Conservation (phyloP, 1,140 invertebrate genomes). For the Drosophila elegans region DNA sequence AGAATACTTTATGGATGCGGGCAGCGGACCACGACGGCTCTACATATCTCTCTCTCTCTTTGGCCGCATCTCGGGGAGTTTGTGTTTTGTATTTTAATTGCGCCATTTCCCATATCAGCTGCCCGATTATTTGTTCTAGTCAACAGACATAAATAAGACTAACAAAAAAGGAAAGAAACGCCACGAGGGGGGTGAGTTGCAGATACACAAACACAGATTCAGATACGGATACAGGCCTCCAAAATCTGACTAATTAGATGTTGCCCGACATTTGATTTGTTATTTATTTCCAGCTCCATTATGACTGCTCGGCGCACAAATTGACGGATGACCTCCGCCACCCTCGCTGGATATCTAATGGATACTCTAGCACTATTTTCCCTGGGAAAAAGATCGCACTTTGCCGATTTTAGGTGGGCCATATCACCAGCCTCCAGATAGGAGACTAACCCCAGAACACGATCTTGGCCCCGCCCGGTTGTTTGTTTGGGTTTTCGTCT, state of each 20-base stretch:
- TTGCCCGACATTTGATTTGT: slow-evolving; percentile 64
- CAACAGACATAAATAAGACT: slow-evolving; percentile 65
- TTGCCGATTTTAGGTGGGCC: slow-evolving; percentile 59
- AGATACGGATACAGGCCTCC: slow-evolving; percentile 21
- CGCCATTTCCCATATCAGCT: slow-evolving; percentile 79
- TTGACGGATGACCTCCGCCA: slow-evolving; percentile 65
- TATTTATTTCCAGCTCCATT: slow-evolving; percentile 51
- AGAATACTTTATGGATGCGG: slow-evolving; percentile 31
- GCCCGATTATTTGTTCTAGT: slow-evolving; percentile 77
- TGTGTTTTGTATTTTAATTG: slow-evolving; percentile 79
- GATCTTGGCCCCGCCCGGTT: slow-evolving; percentile 66
- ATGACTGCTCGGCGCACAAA: slow-evolving; percentile 49
- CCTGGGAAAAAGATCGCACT: slow-evolving; percentile 68
- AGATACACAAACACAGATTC: slow-evolving; percentile 21
- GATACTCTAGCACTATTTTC: slow-evolving; percentile 47
- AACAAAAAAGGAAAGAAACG: slow-evolving; percentile 34
- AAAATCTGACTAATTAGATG: slow-evolving; percentile 69
- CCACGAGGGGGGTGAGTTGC: slow-evolving; percentile 17
- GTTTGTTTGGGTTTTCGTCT: slow-evolving; percentile 38
- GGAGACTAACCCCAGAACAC: slow-evolving; percentile 53
- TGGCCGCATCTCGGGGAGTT: slow-evolving; percentile 21
- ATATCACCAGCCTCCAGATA: neutral
- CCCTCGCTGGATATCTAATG: slow-evolving; percentile 48
- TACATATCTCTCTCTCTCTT: slow-evolving; percentile 3
- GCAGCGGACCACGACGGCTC: slow-evolving; percentile 14